Evolutionary conservation across 2,797 vertebrate genomes (phyloP).

Genomic region (Hypotaenidia philippensis): DNA sequence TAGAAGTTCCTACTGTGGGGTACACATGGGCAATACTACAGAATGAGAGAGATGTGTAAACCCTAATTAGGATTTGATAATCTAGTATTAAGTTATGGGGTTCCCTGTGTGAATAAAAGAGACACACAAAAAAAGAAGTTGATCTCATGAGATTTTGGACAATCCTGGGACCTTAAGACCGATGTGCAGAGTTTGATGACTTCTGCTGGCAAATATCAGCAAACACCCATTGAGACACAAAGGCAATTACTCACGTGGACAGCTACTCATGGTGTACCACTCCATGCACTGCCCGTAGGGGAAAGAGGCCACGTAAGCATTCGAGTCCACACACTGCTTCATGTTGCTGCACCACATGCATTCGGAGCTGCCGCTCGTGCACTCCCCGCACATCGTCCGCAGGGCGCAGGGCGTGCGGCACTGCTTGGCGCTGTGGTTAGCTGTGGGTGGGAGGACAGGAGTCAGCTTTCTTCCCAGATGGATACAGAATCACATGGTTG

Average conservation of each 20-base stretch:
- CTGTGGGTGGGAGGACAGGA: slow-evolving; percentile 56
- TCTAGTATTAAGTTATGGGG: neutral
- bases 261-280: slow-evolving; percentile 97
- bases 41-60: neutral
- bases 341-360: slow-evolving; percentile 99
- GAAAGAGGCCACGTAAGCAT: slow-evolving; percentile 97
- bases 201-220: rapidly evolving
- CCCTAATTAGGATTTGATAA: neutral
- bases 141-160: neutral
- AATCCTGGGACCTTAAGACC: rapidly evolving
- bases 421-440: slow-evolving; percentile 97
- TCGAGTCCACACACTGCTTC: slow-evolving; percentile 98
- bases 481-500: too few relatives aligned
- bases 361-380: slow-evolving; percentile 95
- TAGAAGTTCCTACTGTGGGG: neutral
- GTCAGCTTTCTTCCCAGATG: neutral
- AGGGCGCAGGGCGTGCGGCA: slow-evolving; percentile 94
- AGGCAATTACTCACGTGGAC: slow-evolving; percentile 87
- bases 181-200: rapidly evolving
- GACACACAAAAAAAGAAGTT: neutral
- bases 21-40: neutral
- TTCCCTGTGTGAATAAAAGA: neutral
- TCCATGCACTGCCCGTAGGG: slow-evolving; percentile 98
- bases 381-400: slow-evolving; percentile 89
- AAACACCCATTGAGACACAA: rapidly evolving